Evolutionary conservation across 2,888 invertebrate species (phyloP).

Genomic region (Scaptomyza cyrtandrae): DNA sequence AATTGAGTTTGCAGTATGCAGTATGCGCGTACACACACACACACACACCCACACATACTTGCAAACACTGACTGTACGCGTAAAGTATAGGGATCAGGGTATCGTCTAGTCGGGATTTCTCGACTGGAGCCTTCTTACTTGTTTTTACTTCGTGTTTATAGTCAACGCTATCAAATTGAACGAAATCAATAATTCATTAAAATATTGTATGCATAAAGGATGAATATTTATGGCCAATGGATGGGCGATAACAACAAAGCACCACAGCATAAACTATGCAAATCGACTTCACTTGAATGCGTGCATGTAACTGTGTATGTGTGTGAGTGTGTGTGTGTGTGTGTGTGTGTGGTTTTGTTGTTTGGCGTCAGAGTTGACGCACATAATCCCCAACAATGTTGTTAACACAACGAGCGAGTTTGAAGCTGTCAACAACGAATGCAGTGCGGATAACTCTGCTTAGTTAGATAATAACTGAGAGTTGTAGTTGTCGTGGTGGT

Average conservation of each 20-base stretch:
- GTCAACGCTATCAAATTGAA: constrained; percentile 49
- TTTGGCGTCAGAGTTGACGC: constrained; percentile 37
- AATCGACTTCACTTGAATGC: constrained; percentile 21
- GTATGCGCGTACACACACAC: too few relatives aligned
- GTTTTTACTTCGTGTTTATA: not conserved
- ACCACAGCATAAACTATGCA: constrained; percentile 44
- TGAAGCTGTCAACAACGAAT: constrained; percentile 17
- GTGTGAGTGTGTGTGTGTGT: constrained; percentile 2
- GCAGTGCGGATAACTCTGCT: constrained; percentile 35
- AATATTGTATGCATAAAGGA: constrained; percentile 74
- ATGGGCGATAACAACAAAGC: constrained; percentile 33
- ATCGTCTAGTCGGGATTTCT: too few relatives aligned
- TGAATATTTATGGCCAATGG: constrained; percentile 72
- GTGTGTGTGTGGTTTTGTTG: constrained; percentile 12
- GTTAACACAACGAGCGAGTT: constrained; percentile 62
- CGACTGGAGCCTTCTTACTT: too few relatives aligned
- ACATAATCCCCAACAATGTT: constrained; percentile 60
- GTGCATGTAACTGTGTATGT: not conserved
- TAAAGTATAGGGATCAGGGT: too few relatives aligned
- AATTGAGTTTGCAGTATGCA: too few relatives aligned
- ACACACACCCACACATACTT: too few relatives aligned
- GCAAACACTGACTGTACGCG: too few relatives aligned
- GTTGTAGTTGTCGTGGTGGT: constrained; percentile 3
- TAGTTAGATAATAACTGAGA: constrained; percentile 51
- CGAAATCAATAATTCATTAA: constrained; percentile 77